Percentiles rank a stretch among this genome's conserved stretches.
Conservation (phyloP, 2,113 vertebrate species). For the Illadopsis cleaveri region DNA sequence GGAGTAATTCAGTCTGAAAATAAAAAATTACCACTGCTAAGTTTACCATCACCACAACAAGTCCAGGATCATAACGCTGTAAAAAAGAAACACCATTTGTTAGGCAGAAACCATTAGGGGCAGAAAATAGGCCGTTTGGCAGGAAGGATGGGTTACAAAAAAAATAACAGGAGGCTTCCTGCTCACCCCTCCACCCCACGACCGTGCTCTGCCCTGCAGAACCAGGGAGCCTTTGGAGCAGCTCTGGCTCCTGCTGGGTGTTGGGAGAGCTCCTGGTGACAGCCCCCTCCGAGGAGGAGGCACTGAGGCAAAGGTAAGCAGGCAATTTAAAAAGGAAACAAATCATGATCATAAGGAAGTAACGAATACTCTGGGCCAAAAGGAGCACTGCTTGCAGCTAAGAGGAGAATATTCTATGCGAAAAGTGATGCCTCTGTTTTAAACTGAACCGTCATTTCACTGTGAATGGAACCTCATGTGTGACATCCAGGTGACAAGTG, state of each 20-base stretch:
- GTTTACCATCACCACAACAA: slow-evolving; percentile 99
- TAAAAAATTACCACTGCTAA: slow-evolving; percentile 99
- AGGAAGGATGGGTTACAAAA: slow-evolving; percentile 58
- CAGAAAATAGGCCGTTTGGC: slow-evolving; percentile 82
- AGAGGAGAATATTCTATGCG: neutral
- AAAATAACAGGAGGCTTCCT: slow-evolving; percentile 40
- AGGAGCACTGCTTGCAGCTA: neutral
- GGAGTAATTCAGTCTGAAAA: slow-evolving; percentile 99
- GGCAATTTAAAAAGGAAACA: neutral
- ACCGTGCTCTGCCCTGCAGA: slow-evolving; percentile 32
- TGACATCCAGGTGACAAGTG: neutral
- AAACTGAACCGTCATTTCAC: neutral
- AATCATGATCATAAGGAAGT: neutral
- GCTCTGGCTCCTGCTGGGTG: neutral
- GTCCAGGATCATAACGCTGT: slow-evolving; percentile 99
- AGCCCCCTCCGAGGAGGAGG: rapidly evolving
- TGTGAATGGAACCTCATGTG: rapidly evolving
- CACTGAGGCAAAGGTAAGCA: neutral
- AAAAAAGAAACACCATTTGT: slow-evolving; percentile 99
- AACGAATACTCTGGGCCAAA: neutral
- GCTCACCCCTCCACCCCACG: slow-evolving; percentile 67
- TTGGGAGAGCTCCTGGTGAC: neutral
- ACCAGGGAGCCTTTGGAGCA: neutral
- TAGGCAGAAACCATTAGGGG: slow-evolving; percentile 97
- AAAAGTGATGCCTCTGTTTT: neutral